These are phyloP conservation scores for Fragum whitleyi DNA, from an alignment of 2,888 invertebrate genomes.

Conservation along the genomic window DNA sequence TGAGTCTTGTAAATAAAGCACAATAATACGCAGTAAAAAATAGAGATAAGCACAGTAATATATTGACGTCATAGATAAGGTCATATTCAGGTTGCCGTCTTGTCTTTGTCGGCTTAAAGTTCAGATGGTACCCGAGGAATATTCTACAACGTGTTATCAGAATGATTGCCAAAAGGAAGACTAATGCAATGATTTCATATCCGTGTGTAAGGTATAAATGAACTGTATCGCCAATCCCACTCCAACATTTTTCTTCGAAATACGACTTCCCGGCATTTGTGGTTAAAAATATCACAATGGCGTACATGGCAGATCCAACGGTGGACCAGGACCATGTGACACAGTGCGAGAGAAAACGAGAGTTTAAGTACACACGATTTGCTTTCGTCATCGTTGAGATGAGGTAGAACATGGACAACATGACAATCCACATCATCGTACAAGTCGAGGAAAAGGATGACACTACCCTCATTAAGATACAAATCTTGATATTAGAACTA, in stretches of 20 bases:
- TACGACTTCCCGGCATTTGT: constrained; percentile 14
- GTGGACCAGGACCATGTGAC: constrained; percentile 51
- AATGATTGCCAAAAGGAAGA: constrained; percentile 6
- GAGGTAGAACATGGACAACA: constrained; percentile 39
- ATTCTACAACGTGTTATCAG: constrained; percentile 30
- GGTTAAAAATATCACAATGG: constrained; percentile 36
- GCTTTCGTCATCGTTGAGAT: constrained; percentile 46
- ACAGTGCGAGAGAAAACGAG: constrained; percentile 54
- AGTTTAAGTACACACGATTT: constrained; percentile 46
- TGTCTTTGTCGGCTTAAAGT: neutral
- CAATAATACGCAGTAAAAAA: constrained; percentile 36
- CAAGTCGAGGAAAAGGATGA: constrained; percentile 35
- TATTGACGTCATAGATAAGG: constrained; percentile 27
- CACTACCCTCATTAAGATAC: constrained; percentile 43
- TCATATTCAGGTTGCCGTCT: constrained; percentile 8
- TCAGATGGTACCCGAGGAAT: constrained; percentile 1
- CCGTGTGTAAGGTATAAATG: constrained; percentile 50
- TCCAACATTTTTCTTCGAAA: constrained; percentile 37
- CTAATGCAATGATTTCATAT: constrained; percentile 44
- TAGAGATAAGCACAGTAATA: constrained; percentile 14
- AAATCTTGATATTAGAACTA: constrained; percentile 17
- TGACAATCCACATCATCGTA: constrained; percentile 49
- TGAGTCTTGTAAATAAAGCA: constrained; percentile 23
- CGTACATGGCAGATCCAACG: constrained; percentile 39
- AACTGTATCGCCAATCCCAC: constrained; percentile 31